phyloP scores from a whole-genome alignment of 2,888 invertebrate species.

The Dolomedes plantarius region DNA sequence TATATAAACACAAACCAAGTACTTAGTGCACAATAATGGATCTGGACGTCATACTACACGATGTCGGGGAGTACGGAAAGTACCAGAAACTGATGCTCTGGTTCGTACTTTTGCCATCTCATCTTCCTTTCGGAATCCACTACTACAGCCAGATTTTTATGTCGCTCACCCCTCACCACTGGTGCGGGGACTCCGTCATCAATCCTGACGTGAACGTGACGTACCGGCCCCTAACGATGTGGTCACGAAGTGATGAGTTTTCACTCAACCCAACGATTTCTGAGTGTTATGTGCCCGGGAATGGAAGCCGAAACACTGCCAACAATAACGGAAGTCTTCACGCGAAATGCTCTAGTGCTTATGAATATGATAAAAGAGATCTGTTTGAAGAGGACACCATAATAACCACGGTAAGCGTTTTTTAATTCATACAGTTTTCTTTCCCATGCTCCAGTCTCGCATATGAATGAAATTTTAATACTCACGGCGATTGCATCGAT shows the following conservation, averaged over 20 bases:
- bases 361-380: slow-evolving; percentile 57
- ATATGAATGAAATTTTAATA: too few species aligned
- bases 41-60: slow-evolving; percentile 80
- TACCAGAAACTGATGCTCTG: slow-evolving; percentile 79
- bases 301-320: not conserved
- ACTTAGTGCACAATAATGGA: too few species aligned
- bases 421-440: too few species aligned
- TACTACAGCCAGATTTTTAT: slow-evolving; percentile 83
- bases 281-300: slow-evolving; percentile 18
- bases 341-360: slow-evolving; percentile 36
- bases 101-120: slow-evolving; percentile 79
- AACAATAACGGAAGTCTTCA: not conserved
- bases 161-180: slow-evolving; percentile 79
- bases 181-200: slow-evolving; percentile 79
- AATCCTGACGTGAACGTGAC: slow-evolving; percentile 30
- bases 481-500: too few species aligned
- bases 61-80: slow-evolving; percentile 79
- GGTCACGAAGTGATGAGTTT: slow-evolving; percentile 43
- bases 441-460: too few species aligned
- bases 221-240: slow-evolving; percentile 56
- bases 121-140: slow-evolving; percentile 88
- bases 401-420: slow-evolving; percentile 69
- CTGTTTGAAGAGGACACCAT: slow-evolving; percentile 68
- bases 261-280: slow-evolving; percentile 25
- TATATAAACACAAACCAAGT: too few species aligned